Conservation (phyloP, 2,797 vertebrate species). For the Xiphophorus birchmanni region DNA sequence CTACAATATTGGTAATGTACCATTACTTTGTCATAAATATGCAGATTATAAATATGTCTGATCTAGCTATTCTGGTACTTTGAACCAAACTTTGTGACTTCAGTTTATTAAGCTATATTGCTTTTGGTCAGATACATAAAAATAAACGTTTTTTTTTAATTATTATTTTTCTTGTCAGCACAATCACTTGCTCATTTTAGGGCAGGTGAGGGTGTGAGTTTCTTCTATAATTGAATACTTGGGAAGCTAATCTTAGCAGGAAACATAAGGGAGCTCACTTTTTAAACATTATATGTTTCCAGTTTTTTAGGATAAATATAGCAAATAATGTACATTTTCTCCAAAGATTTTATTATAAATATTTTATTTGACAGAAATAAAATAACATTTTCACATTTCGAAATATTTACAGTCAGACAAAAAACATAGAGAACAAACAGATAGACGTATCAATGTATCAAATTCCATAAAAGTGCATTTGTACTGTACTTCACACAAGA, state of each 20-base stretch:
- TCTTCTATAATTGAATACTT: neutral
- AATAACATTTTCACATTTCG: slow-evolving; percentile 57
- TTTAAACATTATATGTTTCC: neutral
- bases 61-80: neutral
- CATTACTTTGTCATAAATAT: neutral
- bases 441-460: slow-evolving; percentile 4
- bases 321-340: neutral
- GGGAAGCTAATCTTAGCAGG: neutral
- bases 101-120: neutral
- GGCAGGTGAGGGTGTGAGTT: neutral
- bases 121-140: neutral
- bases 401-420: slow-evolving; percentile 27
- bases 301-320: neutral
- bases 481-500: slow-evolving; percentile 29
- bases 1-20: neutral
- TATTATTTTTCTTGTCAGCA: neutral
- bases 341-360: slow-evolving; percentile 44
- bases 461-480: slow-evolving; percentile 36
- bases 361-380: slow-evolving; percentile 42
- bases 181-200: neutral
- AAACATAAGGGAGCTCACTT: neutral
- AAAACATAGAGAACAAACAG: slow-evolving; percentile 12
- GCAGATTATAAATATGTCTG: neutral
- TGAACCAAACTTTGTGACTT: neutral
- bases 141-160: neutral